phyloP scores from a whole-genome alignment of 2,888 invertebrate genomes.

The Amphipyra berbera region DNA sequence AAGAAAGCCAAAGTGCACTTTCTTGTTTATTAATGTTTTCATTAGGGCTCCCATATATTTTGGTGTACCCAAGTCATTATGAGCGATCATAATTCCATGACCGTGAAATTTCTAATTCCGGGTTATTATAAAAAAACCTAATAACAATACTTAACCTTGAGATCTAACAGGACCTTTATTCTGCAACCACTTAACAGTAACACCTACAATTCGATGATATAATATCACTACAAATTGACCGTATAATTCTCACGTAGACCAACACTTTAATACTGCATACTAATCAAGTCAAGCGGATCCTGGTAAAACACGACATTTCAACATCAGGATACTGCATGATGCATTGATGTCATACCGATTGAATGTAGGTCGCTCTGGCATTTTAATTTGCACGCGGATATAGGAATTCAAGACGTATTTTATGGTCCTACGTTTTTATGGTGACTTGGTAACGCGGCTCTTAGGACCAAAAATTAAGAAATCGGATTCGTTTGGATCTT shows the following conservation, averaged over 20 bases:
- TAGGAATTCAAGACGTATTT: slow-evolving; percentile 24
- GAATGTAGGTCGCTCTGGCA: slow-evolving; percentile 34
- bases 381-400: slow-evolving; percentile 51
- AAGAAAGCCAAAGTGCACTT: too few relatives aligned
- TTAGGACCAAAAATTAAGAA: not conserved
- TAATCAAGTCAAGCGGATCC: slow-evolving; percentile 46
- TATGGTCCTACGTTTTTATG: slow-evolving; percentile 4
- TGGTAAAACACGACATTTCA: slow-evolving; percentile 47
- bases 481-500: too few relatives aligned
- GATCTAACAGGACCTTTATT: not conserved
- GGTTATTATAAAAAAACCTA: not conserved
- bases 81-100: too few relatives aligned
- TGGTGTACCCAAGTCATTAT: too few relatives aligned
- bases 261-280: slow-evolving; percentile 32
- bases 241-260: slow-evolving; percentile 23
- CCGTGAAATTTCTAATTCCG: too few relatives aligned
- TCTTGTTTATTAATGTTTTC: too few relatives aligned
- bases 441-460: slow-evolving; percentile 10
- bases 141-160: not conserved
- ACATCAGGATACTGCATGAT: slow-evolving; percentile 44
- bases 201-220: slow-evolving; percentile 22
- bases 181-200: not conserved
- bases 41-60: too few relatives aligned
- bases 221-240: slow-evolving; percentile 22
- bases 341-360: slow-evolving; percentile 39